Conservation (phyloP, 2,113 vertebrate genomes). For the Tetraodon nigroviridis region DNA sequence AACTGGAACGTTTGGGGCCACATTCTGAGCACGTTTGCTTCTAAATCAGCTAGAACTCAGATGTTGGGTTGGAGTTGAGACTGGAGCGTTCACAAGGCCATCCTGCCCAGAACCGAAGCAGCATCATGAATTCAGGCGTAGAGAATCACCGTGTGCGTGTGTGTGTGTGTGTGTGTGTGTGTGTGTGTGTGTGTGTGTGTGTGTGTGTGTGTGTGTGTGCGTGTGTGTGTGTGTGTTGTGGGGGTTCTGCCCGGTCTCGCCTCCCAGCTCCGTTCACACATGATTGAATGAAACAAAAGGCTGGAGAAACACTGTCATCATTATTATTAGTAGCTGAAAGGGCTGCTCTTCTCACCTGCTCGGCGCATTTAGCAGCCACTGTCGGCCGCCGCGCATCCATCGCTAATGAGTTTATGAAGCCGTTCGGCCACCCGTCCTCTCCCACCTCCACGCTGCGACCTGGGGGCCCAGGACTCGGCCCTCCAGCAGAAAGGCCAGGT, state of each 20-base stretch:
- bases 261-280: slow-evolving; percentile 33
- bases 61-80: too few species aligned
- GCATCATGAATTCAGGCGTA: background rate
- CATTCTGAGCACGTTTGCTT: too few species aligned
- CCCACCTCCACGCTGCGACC: slow-evolving; percentile 26
- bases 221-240: too few species aligned
- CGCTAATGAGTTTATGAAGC: slow-evolving; percentile 67
- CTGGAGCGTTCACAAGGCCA: too few species aligned
- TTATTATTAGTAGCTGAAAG: slow-evolving; percentile 63
- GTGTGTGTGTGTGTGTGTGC: too few species aligned
- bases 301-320: slow-evolving; percentile 59
- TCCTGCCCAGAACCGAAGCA: background rate
- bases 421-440: slow-evolving; percentile 32
- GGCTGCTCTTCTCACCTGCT: slow-evolving; percentile 53
- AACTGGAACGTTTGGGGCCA: too few species aligned
- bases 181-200: too few species aligned
- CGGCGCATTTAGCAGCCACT: slow-evolving; percentile 60
- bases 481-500: slow-evolving; percentile 48
- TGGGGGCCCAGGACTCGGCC: slow-evolving; percentile 36
- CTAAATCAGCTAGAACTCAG: too few species aligned
- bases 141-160: too few species aligned
- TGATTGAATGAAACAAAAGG: slow-evolving; percentile 62
- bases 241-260: background rate
- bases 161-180: too few species aligned
- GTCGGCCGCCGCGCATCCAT: slow-evolving; percentile 41